These are phyloP conservation scores for Cirrhinus mrigala DNA, from an alignment of 2,797 vertebrate species.

Conservation along the genomic window DNA sequence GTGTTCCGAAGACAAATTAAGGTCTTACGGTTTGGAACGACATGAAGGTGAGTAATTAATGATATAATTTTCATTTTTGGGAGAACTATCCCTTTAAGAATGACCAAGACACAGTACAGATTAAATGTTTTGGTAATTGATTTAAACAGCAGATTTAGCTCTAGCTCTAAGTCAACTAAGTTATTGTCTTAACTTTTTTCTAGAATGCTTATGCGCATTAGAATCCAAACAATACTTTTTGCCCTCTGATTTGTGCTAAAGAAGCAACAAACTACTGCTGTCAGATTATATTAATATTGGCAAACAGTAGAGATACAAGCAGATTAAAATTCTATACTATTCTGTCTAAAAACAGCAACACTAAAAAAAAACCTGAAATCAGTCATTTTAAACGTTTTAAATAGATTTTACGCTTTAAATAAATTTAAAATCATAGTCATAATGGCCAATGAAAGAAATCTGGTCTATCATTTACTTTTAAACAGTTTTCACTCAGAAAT, in stretches of 20 bases:
- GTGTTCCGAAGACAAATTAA: no score
- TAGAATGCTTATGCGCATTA: neutral
- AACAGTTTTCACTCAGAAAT: neutral
- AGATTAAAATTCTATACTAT: neutral
- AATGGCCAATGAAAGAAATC: neutral
- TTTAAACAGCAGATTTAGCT: neutral
- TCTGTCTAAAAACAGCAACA: neutral
- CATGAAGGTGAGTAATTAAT: no score
- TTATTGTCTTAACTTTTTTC: neutral
- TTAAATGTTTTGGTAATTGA: neutral
- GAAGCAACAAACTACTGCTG: neutral
- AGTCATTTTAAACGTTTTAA: no score
- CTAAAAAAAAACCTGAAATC: neutral
- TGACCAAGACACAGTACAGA: conserved; percentile 8
- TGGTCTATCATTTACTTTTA: neutral
- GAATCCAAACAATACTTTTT: neutral
- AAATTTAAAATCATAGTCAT: neutral
- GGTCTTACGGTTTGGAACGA: no score
- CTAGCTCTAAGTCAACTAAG: neutral
- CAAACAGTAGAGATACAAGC: neutral
- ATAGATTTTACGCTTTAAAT: no score
- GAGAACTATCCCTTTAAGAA: neutral
- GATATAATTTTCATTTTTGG: no score
- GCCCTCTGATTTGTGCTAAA: neutral
- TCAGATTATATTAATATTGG: neutral